Evolutionary conservation across 2,113 vertebrate genomes (phyloP).

Genomic region (Bufo bufo): DNA sequence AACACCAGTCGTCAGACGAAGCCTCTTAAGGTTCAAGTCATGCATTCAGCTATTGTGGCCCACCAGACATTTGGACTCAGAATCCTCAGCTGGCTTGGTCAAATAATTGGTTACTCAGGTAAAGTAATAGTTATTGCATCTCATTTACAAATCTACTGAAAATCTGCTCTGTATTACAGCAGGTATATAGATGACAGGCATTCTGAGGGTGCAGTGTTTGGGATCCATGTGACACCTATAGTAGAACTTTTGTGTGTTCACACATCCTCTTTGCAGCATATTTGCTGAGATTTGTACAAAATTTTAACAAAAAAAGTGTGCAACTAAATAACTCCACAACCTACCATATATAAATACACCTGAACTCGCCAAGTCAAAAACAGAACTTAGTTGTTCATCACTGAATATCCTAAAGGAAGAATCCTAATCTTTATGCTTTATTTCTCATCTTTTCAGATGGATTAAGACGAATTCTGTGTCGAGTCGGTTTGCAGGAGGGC

Average conservation of each 20-base stretch:
- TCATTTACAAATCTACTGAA: neutral
- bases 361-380: too few relatives aligned
- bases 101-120: slow-evolving; percentile 94
- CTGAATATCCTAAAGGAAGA: too few relatives aligned
- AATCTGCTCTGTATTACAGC: too few relatives aligned
- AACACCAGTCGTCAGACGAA: slow-evolving; percentile 96
- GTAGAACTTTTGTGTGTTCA: too few relatives aligned
- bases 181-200: too few relatives aligned
- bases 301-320: too few relatives aligned
- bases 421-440: neutral
- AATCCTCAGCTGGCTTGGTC: slow-evolving; percentile 89
- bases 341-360: too few relatives aligned
- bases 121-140: slow-evolving; percentile 53
- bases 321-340: too few relatives aligned
- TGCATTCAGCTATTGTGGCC: slow-evolving; percentile 96
- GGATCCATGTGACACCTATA: neutral
- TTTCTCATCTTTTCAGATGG: slow-evolving; percentile 76
- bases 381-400: too few relatives aligned
- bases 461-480: slow-evolving; percentile 89
- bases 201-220: neutral
- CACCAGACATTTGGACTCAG: slow-evolving; percentile 97
- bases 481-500: slow-evolving; percentile 88
- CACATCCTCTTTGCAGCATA: too few relatives aligned
- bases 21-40: slow-evolving; percentile 93
- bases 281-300: too few relatives aligned